phyloP scores from a whole-genome alignment of 2,888 invertebrate species.

The Congeria kusceri region DNA sequence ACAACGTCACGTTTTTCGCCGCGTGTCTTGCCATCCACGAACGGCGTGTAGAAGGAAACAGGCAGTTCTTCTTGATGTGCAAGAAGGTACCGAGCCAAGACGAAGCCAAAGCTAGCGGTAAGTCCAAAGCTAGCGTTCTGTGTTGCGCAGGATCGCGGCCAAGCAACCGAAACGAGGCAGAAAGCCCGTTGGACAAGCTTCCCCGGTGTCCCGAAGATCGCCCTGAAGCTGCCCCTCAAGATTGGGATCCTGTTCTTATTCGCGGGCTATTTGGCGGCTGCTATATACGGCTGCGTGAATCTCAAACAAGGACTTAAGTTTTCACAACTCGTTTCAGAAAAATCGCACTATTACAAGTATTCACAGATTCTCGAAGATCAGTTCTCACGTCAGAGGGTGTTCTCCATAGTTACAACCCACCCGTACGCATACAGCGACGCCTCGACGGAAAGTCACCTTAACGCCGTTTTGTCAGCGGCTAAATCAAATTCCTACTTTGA shows the following conservation, averaged over 20 bases:
- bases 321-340: conserved; percentile 3
- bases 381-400: conserved; percentile 4
- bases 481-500: conserved; percentile 26
- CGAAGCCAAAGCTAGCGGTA: neutral
- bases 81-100: no score
- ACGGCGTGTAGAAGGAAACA: conserved; percentile 85
- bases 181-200: conserved; percentile 9
- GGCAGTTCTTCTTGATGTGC: conserved; percentile 24
- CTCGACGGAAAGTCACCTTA: neutral
- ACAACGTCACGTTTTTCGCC: conserved; percentile 64
- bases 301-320: conserved; percentile 20
- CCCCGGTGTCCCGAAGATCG: conserved; percentile 17
- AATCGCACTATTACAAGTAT: conserved; percentile 18
- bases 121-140: conserved; percentile 3
- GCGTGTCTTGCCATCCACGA: conserved; percentile 62
- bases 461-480: neutral
- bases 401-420: conserved; percentile 6
- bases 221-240: conserved; percentile 11
- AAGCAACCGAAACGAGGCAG: conserved; percentile 11
- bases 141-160: conserved; percentile 15
- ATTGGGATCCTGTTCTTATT: conserved; percentile 10
- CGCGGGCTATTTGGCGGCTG: conserved; percentile 19
- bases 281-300: conserved; percentile 19
- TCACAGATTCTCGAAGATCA: neutral
- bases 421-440: conserved; percentile 9